phyloP scores from a whole-genome alignment of 2,888 invertebrate species.

The Petrolisthes cinctipes region DNA sequence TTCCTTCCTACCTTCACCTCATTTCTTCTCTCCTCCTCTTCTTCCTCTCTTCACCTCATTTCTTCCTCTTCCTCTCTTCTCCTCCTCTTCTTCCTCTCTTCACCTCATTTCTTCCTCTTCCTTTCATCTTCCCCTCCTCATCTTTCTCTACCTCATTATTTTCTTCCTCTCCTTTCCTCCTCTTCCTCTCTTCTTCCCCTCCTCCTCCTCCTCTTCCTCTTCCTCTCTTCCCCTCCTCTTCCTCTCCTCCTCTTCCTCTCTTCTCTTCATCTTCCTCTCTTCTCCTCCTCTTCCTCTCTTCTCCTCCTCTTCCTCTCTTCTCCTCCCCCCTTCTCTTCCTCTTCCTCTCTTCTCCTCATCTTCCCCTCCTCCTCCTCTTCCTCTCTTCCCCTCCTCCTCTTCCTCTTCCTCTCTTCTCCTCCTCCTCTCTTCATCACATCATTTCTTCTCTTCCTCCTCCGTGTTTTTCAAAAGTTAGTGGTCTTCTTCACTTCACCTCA shows the following conservation, averaged over 20 bases:
- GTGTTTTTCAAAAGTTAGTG: too few species aligned
- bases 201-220: not conserved
- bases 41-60: not conserved
- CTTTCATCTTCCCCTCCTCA: not conserved
- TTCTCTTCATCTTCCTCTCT: not conserved
- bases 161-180: not conserved
- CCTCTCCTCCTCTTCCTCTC: not conserved
- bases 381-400: too few species aligned
- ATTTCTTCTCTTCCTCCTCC: too few species aligned
- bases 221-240: not conserved
- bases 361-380: too few species aligned
- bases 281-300: too few species aligned
- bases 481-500: too few species aligned
- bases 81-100: not conserved
- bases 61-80: too few species aligned
- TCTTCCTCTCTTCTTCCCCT: not conserved
- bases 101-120: slow-evolving; percentile 10
- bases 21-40: not conserved
- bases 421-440: too few species aligned
- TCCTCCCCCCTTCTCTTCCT: not conserved
- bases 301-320: not conserved
- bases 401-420: too few species aligned
- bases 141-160: slow-evolving; percentile 3
- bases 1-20: not conserved
- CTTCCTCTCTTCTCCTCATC: not conserved